These are phyloP conservation scores for human DNA, from an alignment of 2,113 vertebrate genomes.

Conservation along the genomic window DNA sequence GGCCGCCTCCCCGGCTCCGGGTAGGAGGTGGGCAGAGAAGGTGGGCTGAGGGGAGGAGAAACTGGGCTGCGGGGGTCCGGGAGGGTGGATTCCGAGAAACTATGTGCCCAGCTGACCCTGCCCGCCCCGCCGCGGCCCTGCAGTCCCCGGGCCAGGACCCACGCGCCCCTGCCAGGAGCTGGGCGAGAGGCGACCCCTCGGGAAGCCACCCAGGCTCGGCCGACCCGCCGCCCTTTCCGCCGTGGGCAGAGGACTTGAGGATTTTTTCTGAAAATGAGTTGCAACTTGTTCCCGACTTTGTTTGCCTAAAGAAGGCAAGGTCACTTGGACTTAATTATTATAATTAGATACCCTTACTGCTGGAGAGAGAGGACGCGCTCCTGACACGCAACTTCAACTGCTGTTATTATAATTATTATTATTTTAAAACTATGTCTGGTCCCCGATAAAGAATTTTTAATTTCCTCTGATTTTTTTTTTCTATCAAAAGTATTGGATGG, in stretches of 20 bases:
- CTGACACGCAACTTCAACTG: background rate
- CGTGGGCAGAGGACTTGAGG: background rate
- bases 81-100: background rate
- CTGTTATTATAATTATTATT: background rate
- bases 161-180: fast-evolving
- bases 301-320: background rate
- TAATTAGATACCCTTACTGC: background rate
- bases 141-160: background rate
- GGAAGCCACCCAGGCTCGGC: background rate
- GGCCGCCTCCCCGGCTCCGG: background rate
- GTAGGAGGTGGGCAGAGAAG: background rate
- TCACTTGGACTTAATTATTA: background rate
- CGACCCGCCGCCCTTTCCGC: background rate
- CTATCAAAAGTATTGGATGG: no score
- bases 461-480: conserved; percentile 2
- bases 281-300: background rate
- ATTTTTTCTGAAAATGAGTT: background rate
- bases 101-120: conserved; percentile 39
- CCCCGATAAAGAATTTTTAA: background rate
- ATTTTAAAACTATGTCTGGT: background rate
- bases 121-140: background rate
- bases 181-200: background rate
- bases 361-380: background rate
- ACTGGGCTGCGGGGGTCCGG: background rate
- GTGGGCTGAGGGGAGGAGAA: background rate